These are phyloP conservation scores for Parnassius orleans DNA, from an alignment of 2,888 invertebrate genomes.

Conservation along the genomic window DNA sequence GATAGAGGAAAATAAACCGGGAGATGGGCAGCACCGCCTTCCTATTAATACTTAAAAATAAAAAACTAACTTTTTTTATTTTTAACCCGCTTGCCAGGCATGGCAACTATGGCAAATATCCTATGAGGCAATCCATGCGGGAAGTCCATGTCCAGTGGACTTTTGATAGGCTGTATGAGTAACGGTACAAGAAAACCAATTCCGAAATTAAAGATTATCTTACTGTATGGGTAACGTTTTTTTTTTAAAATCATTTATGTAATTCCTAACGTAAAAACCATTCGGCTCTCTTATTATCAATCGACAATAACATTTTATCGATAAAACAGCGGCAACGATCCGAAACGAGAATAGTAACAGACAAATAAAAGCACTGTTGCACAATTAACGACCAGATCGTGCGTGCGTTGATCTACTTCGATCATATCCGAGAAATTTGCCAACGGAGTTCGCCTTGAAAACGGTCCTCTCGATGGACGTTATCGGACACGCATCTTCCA, in stretches of 20 bases:
- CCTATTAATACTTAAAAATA: too few relatives aligned
- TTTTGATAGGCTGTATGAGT: too few relatives aligned
- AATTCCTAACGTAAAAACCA: neutral
- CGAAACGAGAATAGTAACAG: conserved; percentile 1
- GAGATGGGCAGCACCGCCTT: too few relatives aligned
- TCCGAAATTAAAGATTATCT: too few relatives aligned
- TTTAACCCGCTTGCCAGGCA: too few relatives aligned
- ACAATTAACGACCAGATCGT: conserved; percentile 5
- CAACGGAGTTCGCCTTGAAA: conserved; percentile 7
- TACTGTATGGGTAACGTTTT: too few relatives aligned
- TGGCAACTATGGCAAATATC: too few relatives aligned
- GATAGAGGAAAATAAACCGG: too few relatives aligned
- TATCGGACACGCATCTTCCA: conserved; percentile 2
- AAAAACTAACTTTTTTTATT: too few relatives aligned
- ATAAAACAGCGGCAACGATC: neutral
- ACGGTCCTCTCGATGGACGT: conserved; percentile 1
- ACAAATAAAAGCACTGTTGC: neutral
- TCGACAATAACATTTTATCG: neutral
- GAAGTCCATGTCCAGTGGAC: too few relatives aligned
- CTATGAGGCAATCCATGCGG: too few relatives aligned
- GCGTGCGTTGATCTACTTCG: conserved; percentile 5
- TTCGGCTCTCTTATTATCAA: neutral
- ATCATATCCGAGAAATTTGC: conserved; percentile 7
- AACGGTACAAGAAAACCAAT: too few relatives aligned
- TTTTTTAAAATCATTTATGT: neutral